Percentiles rank a stretch among this genome's conserved stretches.
These are phyloP conservation scores for Coreoperca whiteheadi DNA, from an alignment of 2,113 vertebrate species.

Conservation along the genomic window DNA sequence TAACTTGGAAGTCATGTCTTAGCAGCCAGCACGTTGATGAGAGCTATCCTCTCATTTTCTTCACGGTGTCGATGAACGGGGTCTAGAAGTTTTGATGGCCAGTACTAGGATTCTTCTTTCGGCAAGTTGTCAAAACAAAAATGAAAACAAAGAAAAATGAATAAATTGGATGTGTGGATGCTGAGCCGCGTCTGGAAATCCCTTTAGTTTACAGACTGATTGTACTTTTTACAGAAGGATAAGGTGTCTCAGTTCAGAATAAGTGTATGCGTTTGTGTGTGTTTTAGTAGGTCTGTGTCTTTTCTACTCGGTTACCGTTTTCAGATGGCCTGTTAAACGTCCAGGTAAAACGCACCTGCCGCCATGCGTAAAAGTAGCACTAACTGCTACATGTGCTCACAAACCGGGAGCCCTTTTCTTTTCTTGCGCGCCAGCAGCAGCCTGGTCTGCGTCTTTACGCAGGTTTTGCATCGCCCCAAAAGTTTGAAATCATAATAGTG, in stretches of 20 bases:
- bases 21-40: not conserved
- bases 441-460: constrained; percentile 33
- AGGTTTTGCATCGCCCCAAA: not conserved
- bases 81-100: constrained; percentile 39
- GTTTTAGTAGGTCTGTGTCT: not conserved
- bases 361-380: not conserved
- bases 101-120: not conserved
- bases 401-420: no score
- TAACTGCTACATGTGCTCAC: not conserved
- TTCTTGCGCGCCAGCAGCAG: not conserved
- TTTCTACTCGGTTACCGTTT: not conserved
- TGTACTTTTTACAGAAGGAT: not conserved
- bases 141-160: not conserved
- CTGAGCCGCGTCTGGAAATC: not conserved
- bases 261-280: not conserved
- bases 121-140: not conserved
- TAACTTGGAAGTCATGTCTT: constrained; percentile 52
- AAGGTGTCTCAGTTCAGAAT: not conserved
- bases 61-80: not conserved
- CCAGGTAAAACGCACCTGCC: not conserved
- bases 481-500: constrained; percentile 14
- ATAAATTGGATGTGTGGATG: not conserved
- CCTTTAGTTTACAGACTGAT: not conserved
- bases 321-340: not conserved
- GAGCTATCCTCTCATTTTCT: not conserved